These are phyloP conservation scores for Parotocinclus haroldoi DNA, from an alignment of 2,797 vertebrate species.

Conservation along the genomic window DNA sequence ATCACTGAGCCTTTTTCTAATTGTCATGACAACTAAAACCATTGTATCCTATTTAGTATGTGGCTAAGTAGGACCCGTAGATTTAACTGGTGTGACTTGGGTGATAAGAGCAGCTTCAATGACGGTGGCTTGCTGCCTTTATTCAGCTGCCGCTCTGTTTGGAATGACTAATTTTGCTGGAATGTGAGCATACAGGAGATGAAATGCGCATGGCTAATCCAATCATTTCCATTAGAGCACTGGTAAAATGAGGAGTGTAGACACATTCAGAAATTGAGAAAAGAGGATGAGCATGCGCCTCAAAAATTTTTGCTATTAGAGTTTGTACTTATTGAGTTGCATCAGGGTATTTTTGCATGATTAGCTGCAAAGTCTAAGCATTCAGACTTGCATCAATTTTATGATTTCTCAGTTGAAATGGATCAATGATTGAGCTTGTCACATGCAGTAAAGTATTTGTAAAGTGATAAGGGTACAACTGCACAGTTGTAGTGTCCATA, in stretches of 20 bases:
- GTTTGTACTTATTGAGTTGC: slow-evolving; percentile 39
- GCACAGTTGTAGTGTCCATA: too few relatives aligned
- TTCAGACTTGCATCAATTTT: slow-evolving; percentile 10
- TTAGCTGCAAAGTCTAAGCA: slow-evolving; percentile 10
- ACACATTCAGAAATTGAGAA: slow-evolving; percentile 48
- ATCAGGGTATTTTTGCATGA: slow-evolving; percentile 35
- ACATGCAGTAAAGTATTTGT: too few relatives aligned
- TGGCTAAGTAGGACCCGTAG: slow-evolving; percentile 54
- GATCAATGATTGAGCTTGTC: not conserved
- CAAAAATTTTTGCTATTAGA: slow-evolving; percentile 39
- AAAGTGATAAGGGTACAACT: too few relatives aligned
- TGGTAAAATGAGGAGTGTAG: slow-evolving; percentile 56
- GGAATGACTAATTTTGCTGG: slow-evolving; percentile 66
- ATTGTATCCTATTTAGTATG: slow-evolving; percentile 62
- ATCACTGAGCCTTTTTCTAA: slow-evolving; percentile 65
- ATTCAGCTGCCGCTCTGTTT: slow-evolving; percentile 59
- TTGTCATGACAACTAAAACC: slow-evolving; percentile 65
- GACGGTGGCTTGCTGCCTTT: slow-evolving; percentile 51
- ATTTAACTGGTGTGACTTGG: slow-evolving; percentile 56
- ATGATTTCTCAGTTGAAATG: not conserved
- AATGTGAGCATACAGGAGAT: slow-evolving; percentile 63
- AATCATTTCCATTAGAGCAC: slow-evolving; percentile 56
- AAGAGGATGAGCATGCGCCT: slow-evolving; percentile 34
- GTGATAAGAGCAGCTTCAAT: slow-evolving; percentile 61
- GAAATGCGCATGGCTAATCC: slow-evolving; percentile 64